phyloP scores from a whole-genome alignment of 2,888 invertebrate species.

The Lordiphosa fenestrarum region DNA sequence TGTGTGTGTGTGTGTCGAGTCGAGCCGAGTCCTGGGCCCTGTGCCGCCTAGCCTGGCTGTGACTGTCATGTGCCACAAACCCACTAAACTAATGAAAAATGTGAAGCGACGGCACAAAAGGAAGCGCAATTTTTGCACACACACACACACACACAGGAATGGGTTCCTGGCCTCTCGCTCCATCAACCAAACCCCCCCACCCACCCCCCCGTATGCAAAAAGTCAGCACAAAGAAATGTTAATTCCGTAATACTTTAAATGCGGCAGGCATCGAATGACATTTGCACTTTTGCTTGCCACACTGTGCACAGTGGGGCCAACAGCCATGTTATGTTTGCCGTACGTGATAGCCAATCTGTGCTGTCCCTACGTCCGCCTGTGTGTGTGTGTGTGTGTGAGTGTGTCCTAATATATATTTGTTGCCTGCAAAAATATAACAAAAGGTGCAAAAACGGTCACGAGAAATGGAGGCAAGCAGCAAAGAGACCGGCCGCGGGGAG shows the following conservation, averaged over 20 bases:
- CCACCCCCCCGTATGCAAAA: slow-evolving; percentile 16
- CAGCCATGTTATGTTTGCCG: slow-evolving; percentile 31
- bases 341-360: slow-evolving; percentile 52
- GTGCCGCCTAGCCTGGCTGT: slow-evolving; percentile 59
- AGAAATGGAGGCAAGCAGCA: slow-evolving; percentile 27
- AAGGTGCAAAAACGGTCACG: slow-evolving; percentile 70
- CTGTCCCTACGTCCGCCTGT: slow-evolving; percentile 16
- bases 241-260: slow-evolving; percentile 74
- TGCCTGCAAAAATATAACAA: slow-evolving; percentile 16
- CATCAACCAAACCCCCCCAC: slow-evolving; percentile 1
- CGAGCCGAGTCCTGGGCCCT: slow-evolving; percentile 36
- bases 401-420: slow-evolving; percentile 21
- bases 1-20: slow-evolving; percentile 26
- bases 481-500: slow-evolving; percentile 14
- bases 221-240: slow-evolving; percentile 70
- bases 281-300: slow-evolving; percentile 72
- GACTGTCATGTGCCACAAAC: slow-evolving; percentile 79
- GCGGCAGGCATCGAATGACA: slow-evolving; percentile 76
- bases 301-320: slow-evolving; percentile 65
- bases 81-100: slow-evolving; percentile 79
- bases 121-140: slow-evolving; percentile 71
- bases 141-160: slow-evolving; percentile 32
- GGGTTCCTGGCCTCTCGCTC: slow-evolving; percentile 3
- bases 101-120: slow-evolving; percentile 72
- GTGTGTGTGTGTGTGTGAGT: slow-evolving; percentile 22